Base-by-base conservation (phyloP, 2,113 vertebrate genomes). In the Grammomys dolichurus region DNA sequence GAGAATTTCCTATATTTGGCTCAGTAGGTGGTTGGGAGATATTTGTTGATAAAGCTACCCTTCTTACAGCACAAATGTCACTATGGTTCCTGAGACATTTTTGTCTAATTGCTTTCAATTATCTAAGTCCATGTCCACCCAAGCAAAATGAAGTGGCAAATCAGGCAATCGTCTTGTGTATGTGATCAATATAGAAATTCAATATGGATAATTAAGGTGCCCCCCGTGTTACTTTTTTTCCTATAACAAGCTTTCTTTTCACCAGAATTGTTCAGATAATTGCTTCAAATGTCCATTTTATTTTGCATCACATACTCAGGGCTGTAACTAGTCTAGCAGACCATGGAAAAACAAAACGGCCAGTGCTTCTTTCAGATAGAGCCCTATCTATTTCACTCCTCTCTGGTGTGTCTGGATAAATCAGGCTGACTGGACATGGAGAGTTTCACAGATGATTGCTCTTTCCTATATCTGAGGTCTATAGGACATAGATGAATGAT, bases 181-280 rank as follows among this genome's bases (percentile, higher is more conserved):
- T 96, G 94, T 95, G 94, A 96, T 97, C 96, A 94, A 96, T 97
- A 94, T 54, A 94, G 91, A 97, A 98, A 96, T 93, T 97, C 97
- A 96, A 97, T 97, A 96, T 2, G 22, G 86, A 89, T 95, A 95
- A 97, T 95, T 96, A 96, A 97, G 67, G 92, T 12, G 63, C 28
- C 26, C 80, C 63, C 89, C 48, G 84, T 88, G 77, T 95, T 65
- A 75, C 40, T 87, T 95, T 97, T 95, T 95, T 81, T 77, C 36
- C 92, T 87, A 92, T 87, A 96, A 95, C 89, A 92, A 96, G 63
- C 48, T 94, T 95, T 94, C 75, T 92, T 96, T 97, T 96, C 46
- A 26, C 69, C 93, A 97, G 81, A 96, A 87, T 93, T 95, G 81
- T 95, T 96, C 89, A 97, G 91, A 73, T 97, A 95, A 98, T 94